Conservation (phyloP, 1,140 invertebrate species). For the Zaprionus ghesquierei region DNA sequence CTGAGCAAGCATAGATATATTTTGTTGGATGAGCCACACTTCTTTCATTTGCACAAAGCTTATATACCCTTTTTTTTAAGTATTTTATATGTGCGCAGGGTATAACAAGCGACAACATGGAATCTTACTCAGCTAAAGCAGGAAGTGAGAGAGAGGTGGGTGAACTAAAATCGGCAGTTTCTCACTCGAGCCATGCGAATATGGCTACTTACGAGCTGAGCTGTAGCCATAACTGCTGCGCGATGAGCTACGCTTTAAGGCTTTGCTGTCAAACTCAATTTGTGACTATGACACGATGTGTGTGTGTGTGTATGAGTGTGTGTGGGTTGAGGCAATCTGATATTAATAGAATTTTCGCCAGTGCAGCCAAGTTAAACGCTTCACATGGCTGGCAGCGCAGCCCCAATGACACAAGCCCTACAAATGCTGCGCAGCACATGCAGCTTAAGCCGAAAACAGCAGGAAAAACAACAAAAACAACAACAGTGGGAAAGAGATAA, state of each 20-base stretch:
- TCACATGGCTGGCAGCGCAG: slow-evolving; percentile 16
- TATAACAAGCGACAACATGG: slow-evolving; percentile 53
- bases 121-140: slow-evolving; percentile 51
- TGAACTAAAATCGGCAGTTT: too few species aligned
- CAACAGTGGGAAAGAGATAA: not conserved
- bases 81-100: too few species aligned
- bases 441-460: not conserved
- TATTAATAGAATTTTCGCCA: slow-evolving; percentile 57
- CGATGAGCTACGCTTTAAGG: slow-evolving; percentile 41
- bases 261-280: slow-evolving; percentile 43
- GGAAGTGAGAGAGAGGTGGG: not conserved
- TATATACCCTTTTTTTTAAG: too few species aligned
- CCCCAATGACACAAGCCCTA: not conserved
- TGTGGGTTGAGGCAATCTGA: slow-evolving; percentile 47
- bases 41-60: too few species aligned
- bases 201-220: not conserved
- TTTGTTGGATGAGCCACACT: too few species aligned
- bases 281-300: not conserved
- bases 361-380: slow-evolving; percentile 40
- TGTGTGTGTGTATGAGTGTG: not conserved
- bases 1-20: too few species aligned
- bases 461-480: not conserved
- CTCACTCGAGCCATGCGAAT: not conserved
- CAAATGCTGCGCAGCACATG: not conserved
- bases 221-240: slow-evolving; percentile 56